Percentiles rank a stretch among this genome's conserved stretches.
Evolutionary conservation across 2,888 invertebrate genomes (phyloP).

Genomic region (Agrochola circellaris): DNA sequence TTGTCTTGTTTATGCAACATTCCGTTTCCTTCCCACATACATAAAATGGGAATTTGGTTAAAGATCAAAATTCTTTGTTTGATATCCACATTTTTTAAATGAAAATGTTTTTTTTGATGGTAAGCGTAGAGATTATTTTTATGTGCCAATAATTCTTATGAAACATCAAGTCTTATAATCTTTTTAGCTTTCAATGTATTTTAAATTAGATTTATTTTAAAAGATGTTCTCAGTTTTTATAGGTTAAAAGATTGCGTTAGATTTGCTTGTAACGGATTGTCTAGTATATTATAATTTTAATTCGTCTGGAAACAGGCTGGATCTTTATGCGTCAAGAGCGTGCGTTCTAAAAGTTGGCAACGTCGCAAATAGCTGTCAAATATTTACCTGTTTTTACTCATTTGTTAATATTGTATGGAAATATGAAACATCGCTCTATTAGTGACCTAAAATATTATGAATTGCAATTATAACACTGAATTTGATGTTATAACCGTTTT

Average conservation of each 20-base stretch:
- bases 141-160: slow-evolving; percentile 38
- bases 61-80: slow-evolving; percentile 32
- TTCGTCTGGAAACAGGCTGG: neutral
- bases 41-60: slow-evolving; percentile 26
- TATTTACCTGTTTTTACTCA: too few species aligned
- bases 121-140: slow-evolving; percentile 35
- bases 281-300: neutral
- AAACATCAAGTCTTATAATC: slow-evolving; percentile 28
- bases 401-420: too few species aligned
- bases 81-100: slow-evolving; percentile 14
- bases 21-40: slow-evolving; percentile 35
- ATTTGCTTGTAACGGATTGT: neutral
- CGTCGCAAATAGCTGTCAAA: too few species aligned
- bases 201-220: slow-evolving; percentile 24
- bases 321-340: neutral
- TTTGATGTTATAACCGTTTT: too few species aligned
- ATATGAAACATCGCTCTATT: too few species aligned
- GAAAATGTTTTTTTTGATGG: slow-evolving; percentile 8
- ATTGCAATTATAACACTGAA: too few species aligned
- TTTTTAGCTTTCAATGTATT: slow-evolving; percentile 28
- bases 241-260: slow-evolving; percentile 8
- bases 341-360: too few species aligned
- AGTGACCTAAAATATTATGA: too few species aligned
- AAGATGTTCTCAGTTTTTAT: slow-evolving; percentile 12
- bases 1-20: slow-evolving; percentile 59